These are phyloP conservation scores for Nothoprocta pentlandii DNA, from an alignment of 2,113 vertebrate genomes.

Conservation along the genomic window DNA sequence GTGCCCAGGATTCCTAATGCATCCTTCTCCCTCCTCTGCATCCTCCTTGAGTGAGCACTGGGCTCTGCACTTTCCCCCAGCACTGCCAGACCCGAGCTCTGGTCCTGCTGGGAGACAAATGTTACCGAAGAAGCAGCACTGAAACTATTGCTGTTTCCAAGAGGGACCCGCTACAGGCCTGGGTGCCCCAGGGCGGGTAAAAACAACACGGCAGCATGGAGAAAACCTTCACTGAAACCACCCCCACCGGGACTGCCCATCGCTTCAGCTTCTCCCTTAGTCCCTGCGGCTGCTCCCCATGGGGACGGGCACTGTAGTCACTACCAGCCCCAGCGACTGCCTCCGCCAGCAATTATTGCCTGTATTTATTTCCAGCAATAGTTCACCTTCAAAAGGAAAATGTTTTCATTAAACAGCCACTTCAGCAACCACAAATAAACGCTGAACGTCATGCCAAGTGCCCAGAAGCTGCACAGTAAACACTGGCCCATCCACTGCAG, in stretches of 20 bases:
- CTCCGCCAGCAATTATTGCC: not conserved
- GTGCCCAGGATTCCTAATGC: not conserved
- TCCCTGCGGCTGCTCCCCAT: not conserved
- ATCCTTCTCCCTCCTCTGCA: too few species aligned
- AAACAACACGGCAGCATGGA: not conserved
- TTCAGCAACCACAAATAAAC: constrained; percentile 3
- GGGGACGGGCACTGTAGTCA: not conserved
- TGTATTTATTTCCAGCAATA: not conserved
- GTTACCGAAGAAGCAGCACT: not conserved
- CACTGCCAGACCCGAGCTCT: not conserved
- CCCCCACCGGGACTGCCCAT: not conserved
- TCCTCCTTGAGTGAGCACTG: fast-evolving
- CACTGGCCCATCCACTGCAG: not conserved
- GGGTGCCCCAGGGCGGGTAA: not conserved
- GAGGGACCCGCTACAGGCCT: not conserved
- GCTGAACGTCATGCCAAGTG: not conserved
- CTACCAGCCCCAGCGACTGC: not conserved
- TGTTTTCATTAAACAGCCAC: constrained; percentile 18
- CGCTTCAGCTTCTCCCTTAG: not conserved
- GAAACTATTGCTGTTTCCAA: not conserved
- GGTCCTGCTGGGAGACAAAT: not conserved
- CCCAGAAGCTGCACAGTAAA: not conserved
- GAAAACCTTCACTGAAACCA: not conserved
- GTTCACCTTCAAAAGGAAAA: not conserved
- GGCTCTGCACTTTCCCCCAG: not conserved